Percentiles rank a stretch among this genome's conserved stretches.
Conservation (phyloP, 2,888 invertebrate species). For the Eulithis prunata region DNA sequence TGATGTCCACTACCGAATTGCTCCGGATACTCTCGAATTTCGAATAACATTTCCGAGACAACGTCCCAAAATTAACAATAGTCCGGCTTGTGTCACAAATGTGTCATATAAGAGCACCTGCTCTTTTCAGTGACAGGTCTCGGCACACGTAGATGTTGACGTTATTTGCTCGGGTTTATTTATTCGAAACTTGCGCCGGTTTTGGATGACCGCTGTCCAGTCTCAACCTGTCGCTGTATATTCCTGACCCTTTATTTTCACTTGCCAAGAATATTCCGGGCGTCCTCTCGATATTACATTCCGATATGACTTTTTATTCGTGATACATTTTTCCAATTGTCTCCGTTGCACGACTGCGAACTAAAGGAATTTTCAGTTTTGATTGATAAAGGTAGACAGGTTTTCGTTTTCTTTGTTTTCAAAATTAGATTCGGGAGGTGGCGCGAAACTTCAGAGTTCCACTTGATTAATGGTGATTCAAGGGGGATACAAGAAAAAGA, state of each 20-base stretch:
- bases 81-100: constrained; percentile 65
- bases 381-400: constrained; percentile 84
- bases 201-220: constrained; percentile 79
- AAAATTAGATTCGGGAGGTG: constrained; percentile 80
- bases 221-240: constrained; percentile 81
- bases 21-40: constrained; percentile 28
- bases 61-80: constrained; percentile 55
- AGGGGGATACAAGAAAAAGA: constrained; percentile 60
- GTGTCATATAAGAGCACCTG: constrained; percentile 68
- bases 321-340: constrained; percentile 83
- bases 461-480: constrained; percentile 81
- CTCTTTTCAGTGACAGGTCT: constrained; percentile 57
- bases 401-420: constrained; percentile 82
- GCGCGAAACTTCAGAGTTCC: constrained; percentile 76
- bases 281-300: constrained; percentile 81
- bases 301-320: constrained; percentile 82
- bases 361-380: constrained; percentile 82
- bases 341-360: constrained; percentile 74
- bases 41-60: constrained; percentile 33
- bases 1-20: constrained; percentile 29
- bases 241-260: constrained; percentile 81
- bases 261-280: constrained; percentile 81
- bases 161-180: constrained; percentile 78
- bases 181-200: constrained; percentile 76
- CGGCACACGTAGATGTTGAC: constrained; percentile 67